Conservation (phyloP, 2,888 invertebrate species). For the Aspidiotus rigidus region DNA sequence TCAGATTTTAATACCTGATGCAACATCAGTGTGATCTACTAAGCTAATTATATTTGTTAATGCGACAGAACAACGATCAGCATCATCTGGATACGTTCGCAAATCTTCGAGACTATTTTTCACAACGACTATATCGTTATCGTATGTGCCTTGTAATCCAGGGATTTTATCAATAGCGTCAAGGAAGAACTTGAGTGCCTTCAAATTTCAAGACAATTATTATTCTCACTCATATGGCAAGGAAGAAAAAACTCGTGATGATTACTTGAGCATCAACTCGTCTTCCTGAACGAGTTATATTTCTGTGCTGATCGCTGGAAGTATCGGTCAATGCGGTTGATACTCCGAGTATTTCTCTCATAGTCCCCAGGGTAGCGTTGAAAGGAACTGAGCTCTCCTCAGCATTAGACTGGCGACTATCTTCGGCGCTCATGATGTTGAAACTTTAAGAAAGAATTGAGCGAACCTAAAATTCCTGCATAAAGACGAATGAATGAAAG, state of each 20-base stretch:
- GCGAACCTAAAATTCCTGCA: too few relatives aligned
- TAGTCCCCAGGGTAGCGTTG: background rate
- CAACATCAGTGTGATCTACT: constrained; percentile 26
- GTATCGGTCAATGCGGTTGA: constrained; percentile 16
- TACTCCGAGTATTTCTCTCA: constrained; percentile 13
- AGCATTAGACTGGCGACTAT: background rate
- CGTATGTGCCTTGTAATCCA: constrained; percentile 24
- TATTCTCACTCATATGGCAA: too few relatives aligned
- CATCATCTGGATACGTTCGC: constrained; percentile 13
- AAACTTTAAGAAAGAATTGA: too few relatives aligned
- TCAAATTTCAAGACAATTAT: too few relatives aligned
- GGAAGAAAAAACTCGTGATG: too few relatives aligned
- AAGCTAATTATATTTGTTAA: constrained; percentile 21
- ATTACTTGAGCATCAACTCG: too few relatives aligned
- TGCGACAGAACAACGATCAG: constrained; percentile 16
- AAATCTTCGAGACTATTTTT: constrained; percentile 19
- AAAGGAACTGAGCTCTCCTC: background rate
- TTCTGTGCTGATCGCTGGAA: too few relatives aligned
- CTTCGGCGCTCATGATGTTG: too few relatives aligned
- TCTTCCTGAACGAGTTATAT: too few relatives aligned
- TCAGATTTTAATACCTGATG: constrained; percentile 6
- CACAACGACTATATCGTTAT: constrained; percentile 25
- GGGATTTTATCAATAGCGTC: constrained; percentile 20
- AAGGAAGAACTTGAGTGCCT: constrained; percentile 14
- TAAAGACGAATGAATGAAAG: too few relatives aligned